A percentile compares a stretch with the other conserved stretches of the same genome.
These are phyloP conservation scores for Lates calcarifer DNA, from an alignment of 2,113 vertebrate genomes.

Conservation along the genomic window DNA sequence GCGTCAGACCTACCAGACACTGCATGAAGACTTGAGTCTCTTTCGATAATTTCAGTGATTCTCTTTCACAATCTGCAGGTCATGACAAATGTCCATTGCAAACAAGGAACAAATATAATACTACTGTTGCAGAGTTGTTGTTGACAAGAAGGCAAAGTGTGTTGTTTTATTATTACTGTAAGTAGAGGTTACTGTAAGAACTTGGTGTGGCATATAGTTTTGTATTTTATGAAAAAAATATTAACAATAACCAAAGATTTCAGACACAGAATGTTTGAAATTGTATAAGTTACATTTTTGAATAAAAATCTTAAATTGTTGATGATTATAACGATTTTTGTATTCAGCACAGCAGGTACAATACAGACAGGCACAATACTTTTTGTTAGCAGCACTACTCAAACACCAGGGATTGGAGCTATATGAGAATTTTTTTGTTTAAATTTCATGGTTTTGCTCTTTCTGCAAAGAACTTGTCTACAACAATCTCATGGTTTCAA, in stretches of 20 bases:
- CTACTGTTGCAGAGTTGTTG: neutral
- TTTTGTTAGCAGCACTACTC: no score
- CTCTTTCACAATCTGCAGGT: neutral
- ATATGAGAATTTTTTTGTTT: no score
- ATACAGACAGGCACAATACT: no score
- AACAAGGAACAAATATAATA: neutral
- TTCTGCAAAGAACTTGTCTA: no score
- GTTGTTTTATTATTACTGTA: neutral
- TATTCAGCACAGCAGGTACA: neutral
- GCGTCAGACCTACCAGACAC: neutral
- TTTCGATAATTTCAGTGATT: neutral
- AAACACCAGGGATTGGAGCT: no score
- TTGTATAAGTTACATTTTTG: no score
- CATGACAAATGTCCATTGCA: neutral
- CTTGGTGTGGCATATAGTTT: neutral
- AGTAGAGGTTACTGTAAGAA: neutral
- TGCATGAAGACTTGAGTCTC: neutral
- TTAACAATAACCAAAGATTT: neutral
- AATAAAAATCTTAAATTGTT: neutral
- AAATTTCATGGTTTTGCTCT: no score
- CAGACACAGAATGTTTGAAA: no score
- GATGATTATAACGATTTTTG: neutral
- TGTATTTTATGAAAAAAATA: neutral
- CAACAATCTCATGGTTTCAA: no score
- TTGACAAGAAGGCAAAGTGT: neutral